Percentiles rank a stretch among this genome's conserved stretches.
Evolutionary conservation across 2,888 invertebrate species (phyloP).

Genomic region (Drosophila subquinaria): DNA sequence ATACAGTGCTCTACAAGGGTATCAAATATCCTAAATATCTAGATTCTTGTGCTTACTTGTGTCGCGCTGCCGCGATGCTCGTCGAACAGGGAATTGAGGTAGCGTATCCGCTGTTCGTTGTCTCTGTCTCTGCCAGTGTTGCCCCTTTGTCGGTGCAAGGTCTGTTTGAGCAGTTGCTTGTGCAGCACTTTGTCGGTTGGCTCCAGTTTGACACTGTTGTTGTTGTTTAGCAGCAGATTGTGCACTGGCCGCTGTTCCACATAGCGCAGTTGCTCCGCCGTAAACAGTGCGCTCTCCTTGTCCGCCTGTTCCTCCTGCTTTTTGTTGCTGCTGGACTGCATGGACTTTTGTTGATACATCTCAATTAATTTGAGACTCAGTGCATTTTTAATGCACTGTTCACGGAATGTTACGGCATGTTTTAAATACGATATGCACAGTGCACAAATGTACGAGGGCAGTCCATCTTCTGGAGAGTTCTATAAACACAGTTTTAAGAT

Average conservation of each 20-base stretch:
- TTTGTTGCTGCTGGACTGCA: constrained; percentile 2
- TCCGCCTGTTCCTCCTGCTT: constrained; percentile 32
- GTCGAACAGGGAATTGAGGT: constrained; percentile 78
- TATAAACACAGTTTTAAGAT: constrained; percentile 30
- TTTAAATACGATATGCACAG: constrained; percentile 85
- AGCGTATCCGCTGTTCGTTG: constrained; percentile 68
- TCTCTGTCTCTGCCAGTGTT: constrained; percentile 19
- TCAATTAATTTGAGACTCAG: constrained; percentile 75
- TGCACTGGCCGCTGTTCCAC: constrained; percentile 79
- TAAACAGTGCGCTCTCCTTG: constrained; percentile 64
- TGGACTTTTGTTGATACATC: constrained; percentile 58
- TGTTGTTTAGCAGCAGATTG: constrained; percentile 74
- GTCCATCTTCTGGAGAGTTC: constrained; percentile 82
- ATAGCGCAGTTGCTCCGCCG: constrained; percentile 75
- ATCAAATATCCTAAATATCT: too few relatives aligned
- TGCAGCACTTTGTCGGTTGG: constrained; percentile 74
- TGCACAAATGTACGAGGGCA: constrained; percentile 84
- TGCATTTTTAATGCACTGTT: constrained; percentile 83
- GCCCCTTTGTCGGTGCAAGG: constrained; percentile 26
- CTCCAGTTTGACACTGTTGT: constrained; percentile 57
- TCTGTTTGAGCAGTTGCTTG: constrained; percentile 70
- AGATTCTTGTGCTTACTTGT: constrained; percentile 18
- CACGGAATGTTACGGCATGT: constrained; percentile 84
- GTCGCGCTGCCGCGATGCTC: constrained; percentile 66
- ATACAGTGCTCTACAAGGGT: too few relatives aligned